Evolutionary conservation across 1,140 invertebrate genomes (phyloP).

Genomic region (Cecropterus lyciades): DNA sequence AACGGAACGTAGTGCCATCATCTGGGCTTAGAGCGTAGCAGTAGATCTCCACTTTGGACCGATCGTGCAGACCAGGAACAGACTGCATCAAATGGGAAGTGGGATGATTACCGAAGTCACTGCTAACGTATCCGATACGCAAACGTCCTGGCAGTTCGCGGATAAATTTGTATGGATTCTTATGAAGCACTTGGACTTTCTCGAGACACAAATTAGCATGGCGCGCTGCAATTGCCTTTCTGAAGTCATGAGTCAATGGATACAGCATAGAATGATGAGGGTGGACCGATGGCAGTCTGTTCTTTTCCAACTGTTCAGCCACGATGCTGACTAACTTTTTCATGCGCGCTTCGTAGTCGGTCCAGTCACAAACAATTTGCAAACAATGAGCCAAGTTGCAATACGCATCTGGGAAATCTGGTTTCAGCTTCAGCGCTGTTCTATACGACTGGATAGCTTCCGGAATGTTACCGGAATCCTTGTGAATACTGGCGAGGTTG

Average conservation of each 20-base stretch:
- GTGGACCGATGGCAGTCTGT: slow-evolving; percentile 98
- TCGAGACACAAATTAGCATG: slow-evolving; percentile 99
- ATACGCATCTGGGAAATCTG: slow-evolving; percentile 99
- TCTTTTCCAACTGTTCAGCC: slow-evolving; percentile 98
- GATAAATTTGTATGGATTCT: slow-evolving; percentile 94
- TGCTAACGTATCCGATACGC: slow-evolving; percentile 99
- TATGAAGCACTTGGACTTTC: slow-evolving; percentile 97
- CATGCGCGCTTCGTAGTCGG: slow-evolving; percentile 98
- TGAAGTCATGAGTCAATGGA: slow-evolving; percentile 97
- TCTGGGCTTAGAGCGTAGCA: slow-evolving; percentile 98
- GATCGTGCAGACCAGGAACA: slow-evolving; percentile 97
- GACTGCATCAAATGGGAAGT: slow-evolving; percentile 99
- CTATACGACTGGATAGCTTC: slow-evolving; percentile 99
- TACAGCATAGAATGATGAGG: slow-evolving; percentile 99
- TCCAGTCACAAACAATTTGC: slow-evolving; percentile 99
- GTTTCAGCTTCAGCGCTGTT: slow-evolving; percentile 98
- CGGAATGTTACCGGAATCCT: slow-evolving; percentile 99
- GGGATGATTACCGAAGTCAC: slow-evolving; percentile 99
- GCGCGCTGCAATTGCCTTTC: slow-evolving; percentile 97
- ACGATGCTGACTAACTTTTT: slow-evolving; percentile 98
- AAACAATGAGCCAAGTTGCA: slow-evolving; percentile 99
- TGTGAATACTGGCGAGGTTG: slow-evolving; percentile 99
- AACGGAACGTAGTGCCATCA: slow-evolving; percentile 98
- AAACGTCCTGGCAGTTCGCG: slow-evolving; percentile 89
- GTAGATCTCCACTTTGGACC: slow-evolving; percentile 95